Evolutionary conservation across 2,113 vertebrate species (phyloP), one percentile per base, ranked within the genome.

Genomic region (Xerus inauris): DNA sequence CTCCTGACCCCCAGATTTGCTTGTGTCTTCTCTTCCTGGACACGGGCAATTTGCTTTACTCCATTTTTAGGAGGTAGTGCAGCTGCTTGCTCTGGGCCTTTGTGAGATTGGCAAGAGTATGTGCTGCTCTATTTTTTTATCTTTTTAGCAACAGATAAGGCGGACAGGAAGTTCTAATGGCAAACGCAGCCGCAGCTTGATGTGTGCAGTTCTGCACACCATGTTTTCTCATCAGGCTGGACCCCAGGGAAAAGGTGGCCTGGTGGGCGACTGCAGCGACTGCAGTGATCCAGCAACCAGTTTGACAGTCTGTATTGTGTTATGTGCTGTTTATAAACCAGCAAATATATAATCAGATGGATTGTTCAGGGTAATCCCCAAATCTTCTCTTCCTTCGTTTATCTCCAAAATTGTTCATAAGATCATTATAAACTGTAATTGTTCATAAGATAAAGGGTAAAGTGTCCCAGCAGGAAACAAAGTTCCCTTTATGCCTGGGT

Each of bases 21-120:
- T 28, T n/a, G 8, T 4, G 9, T 2, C 35, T 2, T 12, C 9
- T 22, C 14, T 35, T 72, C 32, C 65, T 0, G 0, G 4, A 45
- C 32, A 26, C 3, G 0, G 0, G 35, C 51, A 9, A 76, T 24
- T 62, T 42, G 30, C 32, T 47, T 24, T 54, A 3, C 35, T 51
- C 30, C 8, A 6, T 32, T 8, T 38, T 35, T 8, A 47, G 75
- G 14, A 40, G 47, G n/a, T 1, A 10, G 20, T 0, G 9, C 12
- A 28, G 26, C 35, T 38, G 11, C 71, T 59, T 32, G 20, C 45
- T 30, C 47, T 4, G 35, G 75, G 51, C 76, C 49, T 42, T 24
- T 16, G 42, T n/a, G 40, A 42, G 16, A 12, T 11, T 20, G 80
- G 81, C 64, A 7, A 13, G 69, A 4, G 10, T 6, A 35, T 6